Conservation (phyloP, 2,888 invertebrate genomes). For the Morpho achilles region DNA sequence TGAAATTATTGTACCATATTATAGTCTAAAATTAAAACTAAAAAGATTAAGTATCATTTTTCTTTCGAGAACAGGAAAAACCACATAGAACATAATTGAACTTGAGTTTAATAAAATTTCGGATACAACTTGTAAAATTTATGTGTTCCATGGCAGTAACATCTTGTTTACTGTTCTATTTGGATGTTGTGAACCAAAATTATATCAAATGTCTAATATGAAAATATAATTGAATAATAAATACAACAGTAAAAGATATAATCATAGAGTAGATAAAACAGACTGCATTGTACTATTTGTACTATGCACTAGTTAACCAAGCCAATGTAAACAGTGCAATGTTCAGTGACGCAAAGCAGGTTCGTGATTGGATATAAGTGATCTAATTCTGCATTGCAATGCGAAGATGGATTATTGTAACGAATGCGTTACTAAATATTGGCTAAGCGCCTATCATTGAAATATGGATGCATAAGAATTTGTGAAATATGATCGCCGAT, state of each 20-base stretch:
- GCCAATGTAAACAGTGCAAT: slow-evolving; percentile 27
- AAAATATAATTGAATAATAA: not conserved
- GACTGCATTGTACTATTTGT: slow-evolving; percentile 7
- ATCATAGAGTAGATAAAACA: slow-evolving; percentile 4
- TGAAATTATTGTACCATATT: too few relatives aligned
- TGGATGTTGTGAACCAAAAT: too few relatives aligned
- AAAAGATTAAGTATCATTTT: too few relatives aligned
- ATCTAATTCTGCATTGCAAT: slow-evolving; percentile 22
- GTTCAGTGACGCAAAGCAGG: slow-evolving; percentile 23
- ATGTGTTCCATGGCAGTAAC: too few relatives aligned
- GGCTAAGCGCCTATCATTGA: slow-evolving; percentile 20
- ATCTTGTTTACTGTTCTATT: too few relatives aligned
- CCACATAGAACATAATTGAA: too few relatives aligned
- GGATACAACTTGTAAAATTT: too few relatives aligned
- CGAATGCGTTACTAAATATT: slow-evolving; percentile 13
- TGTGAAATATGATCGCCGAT: not conserved
- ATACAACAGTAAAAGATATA: slow-evolving; percentile 1
- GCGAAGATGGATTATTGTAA: slow-evolving; percentile 23
- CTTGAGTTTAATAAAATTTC: too few relatives aligned
- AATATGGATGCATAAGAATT: slow-evolving; percentile 7
- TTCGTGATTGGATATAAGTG: slow-evolving; percentile 22
- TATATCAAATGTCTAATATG: too few relatives aligned
- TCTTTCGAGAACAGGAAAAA: too few relatives aligned
- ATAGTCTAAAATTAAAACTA: too few relatives aligned
- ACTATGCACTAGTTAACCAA: slow-evolving; percentile 13